Base-by-base conservation (phyloP, 2,888 invertebrate genomes). In the Cantharis flavilabris region DNA sequence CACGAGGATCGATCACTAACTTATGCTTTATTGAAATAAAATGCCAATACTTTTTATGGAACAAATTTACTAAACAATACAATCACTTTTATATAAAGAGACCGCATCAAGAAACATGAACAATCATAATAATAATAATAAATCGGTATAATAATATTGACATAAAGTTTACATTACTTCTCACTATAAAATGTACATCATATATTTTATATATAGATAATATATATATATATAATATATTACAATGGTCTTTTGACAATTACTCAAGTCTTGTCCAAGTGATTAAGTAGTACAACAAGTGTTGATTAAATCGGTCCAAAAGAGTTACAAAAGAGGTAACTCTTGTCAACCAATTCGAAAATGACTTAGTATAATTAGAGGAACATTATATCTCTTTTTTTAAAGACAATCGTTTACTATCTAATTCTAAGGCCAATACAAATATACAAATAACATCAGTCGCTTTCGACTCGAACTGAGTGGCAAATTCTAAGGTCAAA, bases 11-110 rank as follows among this genome's bases (percentile, higher is more conserved):
- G n/a, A 49, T n/a, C n/a, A 49, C 33, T n/a, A n/a, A n/a, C n/a
- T 72, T 33, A 26, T 9, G 65, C 65, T 67, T 67, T 67, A 67
- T 23, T n/a, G 23, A 71, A 64, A 69, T 16, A 73, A 80, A 77
- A 78, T 78, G 78, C 79, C 79, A 80, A 79, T 65, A 63, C 77
- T 26, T 72, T 84, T 80, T 84, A 84, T 86, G 87, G 87, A 88
- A 88, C 87, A 87, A 87, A 86, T 86, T 88, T 85, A 87, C 87
- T 88, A 88, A 88, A 88, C 88, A 87, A 86, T 87, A 88, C 86
- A 87, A 85, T 85, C 86, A 85, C 85, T 87, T 87, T 86, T 85
- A 84, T 86, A 86, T 83, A 81, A 84, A 86, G 85, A 84, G 84
- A 83, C 84, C 84, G 86, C 85, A 86, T 86, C 85, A 85, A 85